Evolutionary conservation across 2,113 vertebrate genomes (phyloP), one percentile per base, ranked within the genome.

Genomic region (Eulacestoma nigropectus): DNA sequence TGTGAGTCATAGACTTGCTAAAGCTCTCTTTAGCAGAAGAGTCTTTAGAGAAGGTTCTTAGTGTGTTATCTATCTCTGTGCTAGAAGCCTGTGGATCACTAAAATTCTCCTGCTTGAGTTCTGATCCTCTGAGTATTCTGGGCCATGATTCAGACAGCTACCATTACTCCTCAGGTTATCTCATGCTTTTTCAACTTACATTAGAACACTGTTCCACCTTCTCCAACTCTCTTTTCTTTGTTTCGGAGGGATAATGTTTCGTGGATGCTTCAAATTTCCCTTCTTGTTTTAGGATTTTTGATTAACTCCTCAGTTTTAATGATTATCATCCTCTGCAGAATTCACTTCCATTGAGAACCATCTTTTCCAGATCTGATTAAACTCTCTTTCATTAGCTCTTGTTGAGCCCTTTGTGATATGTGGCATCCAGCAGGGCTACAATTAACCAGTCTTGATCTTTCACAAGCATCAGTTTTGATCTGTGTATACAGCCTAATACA

Each of bases 231-330:
- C 9, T 68, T 47, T 67, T 8, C 15, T 64, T 76, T 65, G 27
- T 49, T 89, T 57, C 22, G 25, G 32, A n/a, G n/a, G 19, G 53
- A 64, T 77, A 65, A 78, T 30, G 32, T 94, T 97, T 96, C 35
- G 3, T 94, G 67, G 52, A 89, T 93, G 76, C 84, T 89, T 96
- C 85, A 86, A 60, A 84, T 93, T 92, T 91, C 59, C 25, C 50
- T 93, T 93, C 72, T 89, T 95, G 84, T 95, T 95, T 94, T 90
- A 94, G 87, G 95, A 60, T 93, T 97, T 97, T 95, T 95, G 75
- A 97, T 97, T 93, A 97, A 96, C 95, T 96, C 73, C 93, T 97
- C 92, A 95, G 65, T 92, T 96, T 97, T 97, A 97, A 97, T 96
- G 95, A 97, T 97, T 93, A 96, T 95, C 93, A 91, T 95, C 87